phyloP scores from a whole-genome alignment of 2,113 vertebrate species.

The Etheostoma spectabile region DNA sequence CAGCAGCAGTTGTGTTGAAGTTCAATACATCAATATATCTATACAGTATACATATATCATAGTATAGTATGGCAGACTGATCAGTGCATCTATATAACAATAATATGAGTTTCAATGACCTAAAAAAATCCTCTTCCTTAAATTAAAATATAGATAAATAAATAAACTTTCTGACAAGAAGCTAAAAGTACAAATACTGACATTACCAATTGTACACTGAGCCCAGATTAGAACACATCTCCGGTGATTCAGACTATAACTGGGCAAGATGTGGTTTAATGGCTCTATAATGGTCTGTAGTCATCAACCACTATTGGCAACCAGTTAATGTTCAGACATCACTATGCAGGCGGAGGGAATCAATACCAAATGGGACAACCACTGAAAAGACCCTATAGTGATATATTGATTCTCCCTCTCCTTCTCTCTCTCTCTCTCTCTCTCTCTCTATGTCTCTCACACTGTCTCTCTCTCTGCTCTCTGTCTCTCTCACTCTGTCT shows the following conservation, averaged over 20 bases:
- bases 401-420: not conserved
- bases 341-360: not conserved
- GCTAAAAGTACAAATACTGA: not conserved
- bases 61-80: not conserved
- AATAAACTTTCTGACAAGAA: not conserved
- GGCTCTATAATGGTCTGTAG: not conserved
- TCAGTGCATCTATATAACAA: not conserved
- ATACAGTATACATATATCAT: not conserved
- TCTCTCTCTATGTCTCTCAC: not conserved
- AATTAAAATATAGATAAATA: not conserved
- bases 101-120: not conserved
- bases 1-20: not conserved
- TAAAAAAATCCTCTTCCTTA: too few species aligned
- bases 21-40: not conserved
- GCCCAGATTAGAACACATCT: not conserved
- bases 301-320: slow-evolving; percentile 1
- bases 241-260: not conserved
- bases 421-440: not conserved
- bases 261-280: not conserved
- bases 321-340: not conserved
- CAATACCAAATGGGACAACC: slow-evolving; percentile 15
- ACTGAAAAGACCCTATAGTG: not conserved
- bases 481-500: not conserved
- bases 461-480: not conserved
- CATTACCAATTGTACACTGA: not conserved